Base-by-base conservation (phyloP, 2,797 vertebrate species). In the Agapornis canus region DNA sequence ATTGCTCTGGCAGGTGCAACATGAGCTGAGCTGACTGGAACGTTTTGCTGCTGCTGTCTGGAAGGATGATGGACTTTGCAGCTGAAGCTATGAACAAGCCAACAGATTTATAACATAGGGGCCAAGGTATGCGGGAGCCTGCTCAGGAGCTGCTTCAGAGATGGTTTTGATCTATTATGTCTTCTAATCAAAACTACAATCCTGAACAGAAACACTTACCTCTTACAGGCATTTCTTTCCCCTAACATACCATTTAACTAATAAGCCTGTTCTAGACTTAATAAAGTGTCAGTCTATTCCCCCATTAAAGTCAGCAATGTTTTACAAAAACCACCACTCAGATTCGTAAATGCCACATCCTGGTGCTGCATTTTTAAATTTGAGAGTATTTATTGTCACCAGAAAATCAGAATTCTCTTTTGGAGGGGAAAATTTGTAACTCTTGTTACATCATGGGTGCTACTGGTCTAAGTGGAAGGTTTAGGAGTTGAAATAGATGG, bases 51-150 rank as follows among this genome's bases (percentile, higher is more conserved):
- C 86, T 43, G 76, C 78, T 11, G 47, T 47, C 71, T 29, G 3
- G n/a, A 29, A n/a, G 73, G 16, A 9, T 3, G 35, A 10, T 2
- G 59, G 43, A 11, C 82, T 85, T 9, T 1, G 29, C 83, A 39
- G 73, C 78, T 64, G 37, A 13, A 18, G 32, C 27, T 39, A 5
- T 2, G 47, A 27, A 13, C n/a, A 5, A 18, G 37, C 48, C 64
- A 48, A 23, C 42, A 71, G 43, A 14, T 31, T 1, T 13, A 5
- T 25, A 18, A 1, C 31, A 1, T 11, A 2, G 7, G 16, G 32
- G 13, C 43, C 42, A 23, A 94, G 90, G 72, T 89, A 80, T 13
- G 51, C 48, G 59, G 59, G 47, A 80, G 11, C 20, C n/a, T 39
- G n/a, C 11, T 39, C 69, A 10, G 18, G 42, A 39, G 51, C 56